Evolutionary conservation across 2,888 invertebrate genomes (phyloP), one percentile per base, ranked within the genome.

Genomic region (Ophion ellenae): DNA sequence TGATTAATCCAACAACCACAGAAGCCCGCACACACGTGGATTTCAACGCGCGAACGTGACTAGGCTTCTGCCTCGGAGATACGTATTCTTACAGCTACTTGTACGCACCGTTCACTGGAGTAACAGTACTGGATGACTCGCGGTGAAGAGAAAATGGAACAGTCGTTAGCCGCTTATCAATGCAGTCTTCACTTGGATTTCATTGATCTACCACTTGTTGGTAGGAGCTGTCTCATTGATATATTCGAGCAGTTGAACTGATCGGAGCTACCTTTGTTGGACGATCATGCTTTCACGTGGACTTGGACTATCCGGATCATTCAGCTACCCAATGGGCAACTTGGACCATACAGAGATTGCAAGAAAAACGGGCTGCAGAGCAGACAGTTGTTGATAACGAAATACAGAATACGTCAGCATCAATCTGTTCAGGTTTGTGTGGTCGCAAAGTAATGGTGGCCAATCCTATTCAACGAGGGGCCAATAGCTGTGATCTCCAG

Each of bases 31-130:
- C 81, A 75, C 85, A 77, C 82, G 81, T 87, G 83, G 86, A 85
- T 81, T 78, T 81, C 40, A 84, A 84, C 74, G 81, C 81, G 81
- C 63, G 89, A 89, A 91, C 91, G 91, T 91, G 92, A 92, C 92
- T 91, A 87, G 78, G 64, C 75, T 79, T 73, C 36, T 36, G 77
- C 84, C 47, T 77, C 77, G 79, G 80, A 88, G 92, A 90, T 89
- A 88, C 85, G 40, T 88, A 87, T 86, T 89, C 86, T 86, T 89
- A 85, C 79, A 83, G 81, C 71, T 63, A 45, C 81, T 77, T 47
- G 63, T 75, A 83, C 66, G 73, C 75, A 81, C 61, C 73, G 40
- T 69, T 63, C 36, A 11, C 2, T 17, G 66, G 67, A 84, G 59
- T 76, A 66, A 74, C 61, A 36, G 20, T 69, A 36, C 59, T 64